Evolutionary conservation across 2,113 vertebrate genomes (phyloP).

Genomic region (Hippocampus zosterae): DNA sequence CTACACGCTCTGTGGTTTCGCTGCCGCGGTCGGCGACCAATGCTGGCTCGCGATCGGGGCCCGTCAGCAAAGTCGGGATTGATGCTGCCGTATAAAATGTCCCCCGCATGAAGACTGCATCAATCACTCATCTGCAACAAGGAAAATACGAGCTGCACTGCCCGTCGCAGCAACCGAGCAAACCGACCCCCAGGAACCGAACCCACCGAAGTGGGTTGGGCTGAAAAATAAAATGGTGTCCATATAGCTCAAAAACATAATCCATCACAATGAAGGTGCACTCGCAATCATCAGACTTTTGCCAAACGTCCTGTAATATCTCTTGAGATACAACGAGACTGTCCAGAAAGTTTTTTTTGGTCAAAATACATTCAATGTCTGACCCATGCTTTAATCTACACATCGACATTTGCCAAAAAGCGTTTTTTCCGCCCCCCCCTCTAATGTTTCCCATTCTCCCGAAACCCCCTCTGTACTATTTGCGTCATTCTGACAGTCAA

Average conservation of each 20-base stretch:
- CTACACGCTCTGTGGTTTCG: not conserved
- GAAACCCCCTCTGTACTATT: not conserved
- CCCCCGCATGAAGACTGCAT: not conserved
- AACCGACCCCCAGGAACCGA: not conserved
- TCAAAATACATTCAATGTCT: not conserved
- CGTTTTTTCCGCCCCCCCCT: not conserved
- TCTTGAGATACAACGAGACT: not conserved
- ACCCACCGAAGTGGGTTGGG: not conserved
- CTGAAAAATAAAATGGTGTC: not conserved
- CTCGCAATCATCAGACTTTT: not conserved
- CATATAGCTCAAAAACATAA: not conserved
- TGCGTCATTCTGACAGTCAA: not conserved
- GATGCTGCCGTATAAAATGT: not conserved
- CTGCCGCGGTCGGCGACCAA: not conserved
- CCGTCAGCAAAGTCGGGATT: not conserved
- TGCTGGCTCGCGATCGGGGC: not conserved
- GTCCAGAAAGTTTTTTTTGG: not conserved
- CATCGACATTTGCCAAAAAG: not conserved
- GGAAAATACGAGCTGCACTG: not conserved
- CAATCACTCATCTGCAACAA: not conserved
- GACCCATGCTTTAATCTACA: not conserved
- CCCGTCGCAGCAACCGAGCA: not conserved
- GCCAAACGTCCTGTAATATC: not conserved
- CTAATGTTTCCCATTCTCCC: not conserved
- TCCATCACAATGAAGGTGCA: not conserved